Evolutionary conservation across 1,140 invertebrate genomes (phyloP).

Genomic region (Bacillus rossius): DNA sequence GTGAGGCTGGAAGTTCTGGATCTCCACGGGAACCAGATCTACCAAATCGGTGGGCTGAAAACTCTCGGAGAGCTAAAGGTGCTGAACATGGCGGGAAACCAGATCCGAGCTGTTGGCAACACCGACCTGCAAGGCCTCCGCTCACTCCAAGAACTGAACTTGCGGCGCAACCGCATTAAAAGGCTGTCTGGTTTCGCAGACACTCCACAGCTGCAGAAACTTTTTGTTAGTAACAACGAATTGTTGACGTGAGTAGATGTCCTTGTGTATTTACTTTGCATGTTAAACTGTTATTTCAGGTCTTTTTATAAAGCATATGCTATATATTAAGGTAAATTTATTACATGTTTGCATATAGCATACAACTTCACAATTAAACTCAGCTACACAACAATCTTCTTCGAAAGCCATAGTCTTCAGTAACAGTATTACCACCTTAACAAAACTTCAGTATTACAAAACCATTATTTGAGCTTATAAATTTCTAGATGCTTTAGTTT

Average conservation of each 20-base stretch:
- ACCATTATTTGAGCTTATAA: too few relatives aligned
- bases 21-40: conserved; percentile 85
- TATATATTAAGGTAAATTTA: too few relatives aligned
- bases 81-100: conserved; percentile 86
- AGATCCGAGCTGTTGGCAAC: conserved; percentile 64
- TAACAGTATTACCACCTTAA: too few relatives aligned
- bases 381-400: too few relatives aligned
- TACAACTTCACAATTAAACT: too few relatives aligned
- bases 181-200: conserved; percentile 74
- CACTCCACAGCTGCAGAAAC: conserved; percentile 70
- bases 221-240: conserved; percentile 84
- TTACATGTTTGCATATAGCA: too few relatives aligned
- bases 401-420: too few relatives aligned
- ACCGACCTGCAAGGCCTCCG: conserved; percentile 69
- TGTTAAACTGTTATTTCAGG: neutral
- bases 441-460: too few relatives aligned
- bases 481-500: too few relatives aligned
- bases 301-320: conserved; percentile 21
- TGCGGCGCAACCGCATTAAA: conserved; percentile 77
- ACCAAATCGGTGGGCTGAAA: conserved; percentile 54
- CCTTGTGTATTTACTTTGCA: neutral
- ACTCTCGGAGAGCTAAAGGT: conserved; percentile 69
- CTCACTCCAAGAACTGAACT: conserved; percentile 77
- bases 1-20: conserved; percentile 81
- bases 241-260: conserved; percentile 56